phyloP scores from a whole-genome alignment of 1,140 invertebrate genomes.

The Bombus waltoni region DNA sequence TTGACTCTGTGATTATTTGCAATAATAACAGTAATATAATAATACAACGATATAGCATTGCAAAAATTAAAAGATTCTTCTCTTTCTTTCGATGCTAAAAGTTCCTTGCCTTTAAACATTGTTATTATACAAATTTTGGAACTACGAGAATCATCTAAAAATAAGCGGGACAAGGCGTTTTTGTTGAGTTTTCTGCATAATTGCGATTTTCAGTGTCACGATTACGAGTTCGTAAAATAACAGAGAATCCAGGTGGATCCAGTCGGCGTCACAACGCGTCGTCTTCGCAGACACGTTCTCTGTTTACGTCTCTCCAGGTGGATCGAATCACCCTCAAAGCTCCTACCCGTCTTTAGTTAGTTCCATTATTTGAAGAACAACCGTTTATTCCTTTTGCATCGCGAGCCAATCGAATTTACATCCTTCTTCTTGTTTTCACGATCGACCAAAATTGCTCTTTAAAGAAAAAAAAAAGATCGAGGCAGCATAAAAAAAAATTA shows the following conservation, averaged over 20 bases:
- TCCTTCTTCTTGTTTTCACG: background rate
- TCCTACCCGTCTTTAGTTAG: conserved; percentile 58
- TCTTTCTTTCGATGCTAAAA: background rate
- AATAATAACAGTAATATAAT: too few relatives aligned
- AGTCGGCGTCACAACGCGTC: conserved; percentile 67
- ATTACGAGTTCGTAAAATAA: conserved; percentile 58
- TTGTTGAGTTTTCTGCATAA: conserved; percentile 12
- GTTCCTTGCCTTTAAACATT: background rate
- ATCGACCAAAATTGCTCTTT: background rate
- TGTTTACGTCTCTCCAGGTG: conserved; percentile 80
- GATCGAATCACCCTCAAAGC: conserved; percentile 72
- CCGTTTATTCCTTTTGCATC: conserved; percentile 13
- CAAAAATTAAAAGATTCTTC: too few relatives aligned
- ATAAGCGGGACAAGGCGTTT: background rate
- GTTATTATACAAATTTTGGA: background rate
- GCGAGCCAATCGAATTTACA: background rate
- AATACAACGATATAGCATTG: too few relatives aligned
- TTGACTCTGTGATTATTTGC: too few relatives aligned
- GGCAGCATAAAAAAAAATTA: background rate
- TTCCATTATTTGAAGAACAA: conserved; percentile 63
- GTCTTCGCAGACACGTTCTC: conserved; percentile 64
- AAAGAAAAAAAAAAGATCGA: background rate
- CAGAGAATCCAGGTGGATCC: conserved; percentile 74
- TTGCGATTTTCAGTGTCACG: conserved; percentile 49
- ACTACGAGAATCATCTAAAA: background rate